These are phyloP conservation scores for Bovichtus variegatus DNA, from an alignment of 2,797 vertebrate genomes.

Conservation along the genomic window DNA sequence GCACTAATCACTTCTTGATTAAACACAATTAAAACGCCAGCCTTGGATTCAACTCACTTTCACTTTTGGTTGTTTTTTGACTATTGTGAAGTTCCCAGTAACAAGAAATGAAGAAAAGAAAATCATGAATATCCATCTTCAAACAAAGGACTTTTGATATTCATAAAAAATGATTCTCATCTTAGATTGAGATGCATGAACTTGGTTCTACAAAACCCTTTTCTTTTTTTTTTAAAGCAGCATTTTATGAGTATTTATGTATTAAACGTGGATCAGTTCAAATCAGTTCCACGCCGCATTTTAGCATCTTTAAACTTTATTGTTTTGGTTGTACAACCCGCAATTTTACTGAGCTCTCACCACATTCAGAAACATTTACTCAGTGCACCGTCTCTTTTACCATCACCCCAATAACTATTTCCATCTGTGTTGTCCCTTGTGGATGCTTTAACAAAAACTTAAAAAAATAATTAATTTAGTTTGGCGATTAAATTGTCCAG, in stretches of 20 bases:
- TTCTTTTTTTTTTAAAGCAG: not conserved
- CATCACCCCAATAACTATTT: conserved; percentile 34
- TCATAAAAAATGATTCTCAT: not conserved
- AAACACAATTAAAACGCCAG: not conserved
- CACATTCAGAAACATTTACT: not conserved
- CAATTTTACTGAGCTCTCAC: not conserved
- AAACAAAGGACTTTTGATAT: not conserved
- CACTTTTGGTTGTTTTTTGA: not conserved
- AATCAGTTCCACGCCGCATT: not conserved
- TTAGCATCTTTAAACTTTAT: not conserved
- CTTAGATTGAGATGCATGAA: not conserved
- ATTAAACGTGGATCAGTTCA: not conserved
- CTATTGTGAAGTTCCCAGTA: not conserved
- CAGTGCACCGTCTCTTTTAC: conserved; percentile 11
- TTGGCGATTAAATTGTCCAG: not conserved
- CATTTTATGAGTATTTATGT: not conserved
- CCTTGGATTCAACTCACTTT: not conserved
- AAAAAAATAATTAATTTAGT: not conserved
- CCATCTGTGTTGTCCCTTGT: conserved; percentile 10
- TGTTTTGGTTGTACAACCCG: not conserved
- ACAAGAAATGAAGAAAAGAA: not conserved
- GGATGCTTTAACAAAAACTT: conserved; percentile 6
- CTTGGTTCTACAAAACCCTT: not conserved
- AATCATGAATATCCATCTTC: not conserved
- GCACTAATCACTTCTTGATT: not conserved